Evolutionary conservation across 2,113 vertebrate genomes (phyloP), one percentile per base, ranked within the genome.

Genomic region (Romanogobio albipinnatus): DNA sequence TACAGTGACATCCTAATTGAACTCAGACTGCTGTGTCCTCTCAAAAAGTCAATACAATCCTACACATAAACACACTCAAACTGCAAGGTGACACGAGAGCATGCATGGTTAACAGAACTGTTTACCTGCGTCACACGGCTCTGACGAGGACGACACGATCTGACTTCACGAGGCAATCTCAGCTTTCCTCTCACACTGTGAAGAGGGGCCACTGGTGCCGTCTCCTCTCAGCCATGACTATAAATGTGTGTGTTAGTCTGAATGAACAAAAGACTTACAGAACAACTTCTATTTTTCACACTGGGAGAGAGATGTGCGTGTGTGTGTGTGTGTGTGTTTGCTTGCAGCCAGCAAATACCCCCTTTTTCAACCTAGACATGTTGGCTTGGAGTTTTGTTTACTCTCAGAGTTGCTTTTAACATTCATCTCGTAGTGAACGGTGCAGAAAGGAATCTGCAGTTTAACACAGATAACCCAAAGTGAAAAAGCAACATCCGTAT

Each of bases 241-340:
- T 87, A 85, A 86, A 90, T 92, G 91, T 89, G 91, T 90, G 82
- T 83, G 91, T 89, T 87, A 87, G 90, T 89, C 86, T 88, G 83
- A 88, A 84, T 49, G 89, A 90, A 94, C 94, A 95, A 94, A 92
- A 89, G 92, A 91, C 89, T 89, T 87, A 93, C 86, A 91, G 87
- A 92, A 89, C 88, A 75, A 82, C 86, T 90, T 47, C 83, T 91
- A 87, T 92, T 86, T 89, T 91, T 87, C 85, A 88, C 82, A 88
- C 82, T 84, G 83, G 84, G 80, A 89, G 90, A 74, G n/a, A 47
- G 70, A 88, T 83, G 43, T 73, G 59, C 58, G 3, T 86, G 81
- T 78, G 4, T 73, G 59, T 68, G 3, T 86, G 81, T 78, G 4
- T 84, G 49, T 79, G 64, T 74, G 53, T 82, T 79, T 66, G 56